Base-by-base conservation (phyloP, 2,888 invertebrate species). In the Andrena camellia region DNA sequence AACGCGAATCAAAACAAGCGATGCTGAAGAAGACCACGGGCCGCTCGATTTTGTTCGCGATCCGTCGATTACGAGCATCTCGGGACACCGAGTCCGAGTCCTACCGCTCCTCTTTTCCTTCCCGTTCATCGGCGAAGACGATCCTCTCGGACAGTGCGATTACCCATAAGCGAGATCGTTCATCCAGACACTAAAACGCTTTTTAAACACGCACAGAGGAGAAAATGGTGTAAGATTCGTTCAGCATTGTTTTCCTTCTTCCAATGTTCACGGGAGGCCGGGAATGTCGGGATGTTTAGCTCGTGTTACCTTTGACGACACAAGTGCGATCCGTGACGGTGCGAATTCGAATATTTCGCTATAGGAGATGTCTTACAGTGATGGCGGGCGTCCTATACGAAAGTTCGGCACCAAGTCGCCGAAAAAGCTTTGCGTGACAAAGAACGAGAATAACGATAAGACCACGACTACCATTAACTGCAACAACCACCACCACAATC, bases 391-490 rank as follows among this genome's bases (percentile, higher is more conserved):
- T 82, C 94, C 94, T 88, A 92, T 93, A 88, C 94, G 94, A 86
- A 95, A 95, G 90, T 94, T 93, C 74, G 93, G 93, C 81, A 92
- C 93, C 74, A 94, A 94, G 89, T 94, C 94, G 77, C 94, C 94
- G 66, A 94, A 94, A 89, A 94, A 94, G 85, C 91, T 94, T 60
- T 93, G 94, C 74, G 94, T 94, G 80, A 94, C 93, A 5, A 94
- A 94, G 73, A 86, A 87, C 48, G 93, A 93, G 63, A 93, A 93
- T 76, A 92, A 91, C 81, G 93, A 94, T 79, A 93, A 92, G 74
- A 91, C 91, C 5, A 93, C 92, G 42, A 94, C 94, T n/a, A 93
- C 92, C n/a, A 92, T 93, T 70, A 93, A 87, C 70, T 92, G 92
- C 78, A 88, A 82, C 62, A 90, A 88, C 68, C 91, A 92, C 70